These are phyloP conservation scores for Morus bassanus DNA, from an alignment of 2,797 vertebrate genomes.

Conservation along the genomic window DNA sequence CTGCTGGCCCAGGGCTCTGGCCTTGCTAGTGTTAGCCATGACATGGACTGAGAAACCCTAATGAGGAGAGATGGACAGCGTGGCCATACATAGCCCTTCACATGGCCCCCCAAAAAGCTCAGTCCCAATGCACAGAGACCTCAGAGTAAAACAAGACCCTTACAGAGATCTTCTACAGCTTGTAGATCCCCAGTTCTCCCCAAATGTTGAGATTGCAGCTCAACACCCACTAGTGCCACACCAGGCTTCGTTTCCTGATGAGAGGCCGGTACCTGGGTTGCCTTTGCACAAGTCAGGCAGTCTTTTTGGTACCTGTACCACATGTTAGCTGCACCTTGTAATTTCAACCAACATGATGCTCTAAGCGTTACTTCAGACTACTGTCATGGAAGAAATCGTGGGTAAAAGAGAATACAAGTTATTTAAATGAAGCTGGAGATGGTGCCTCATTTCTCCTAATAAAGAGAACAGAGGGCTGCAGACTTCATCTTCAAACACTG, in stretches of 20 bases:
- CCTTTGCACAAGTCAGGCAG: neutral
- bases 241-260: neutral
- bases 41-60: neutral
- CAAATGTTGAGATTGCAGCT: neutral
- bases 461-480: neutral
- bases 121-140: neutral
- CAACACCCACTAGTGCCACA: accelerated
- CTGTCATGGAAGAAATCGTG: neutral
- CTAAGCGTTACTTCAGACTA: neutral
- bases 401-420: neutral
- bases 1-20: neutral
- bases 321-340: accelerated
- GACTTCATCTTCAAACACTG: neutral
- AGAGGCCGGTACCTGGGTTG: neutral
- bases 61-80: neutral
- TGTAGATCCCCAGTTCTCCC: neutral
- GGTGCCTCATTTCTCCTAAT: neutral
- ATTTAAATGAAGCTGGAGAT: neutral
- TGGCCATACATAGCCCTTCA: neutral
- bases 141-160: neutral
- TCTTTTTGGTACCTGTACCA: neutral
- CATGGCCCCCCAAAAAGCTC: neutral
- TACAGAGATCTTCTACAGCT: neutral
- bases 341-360: neutral
- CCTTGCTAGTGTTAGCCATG: neutral